Conservation (phyloP, 2,113 vertebrate genomes). For the Ptilonorhynchus violaceus region DNA sequence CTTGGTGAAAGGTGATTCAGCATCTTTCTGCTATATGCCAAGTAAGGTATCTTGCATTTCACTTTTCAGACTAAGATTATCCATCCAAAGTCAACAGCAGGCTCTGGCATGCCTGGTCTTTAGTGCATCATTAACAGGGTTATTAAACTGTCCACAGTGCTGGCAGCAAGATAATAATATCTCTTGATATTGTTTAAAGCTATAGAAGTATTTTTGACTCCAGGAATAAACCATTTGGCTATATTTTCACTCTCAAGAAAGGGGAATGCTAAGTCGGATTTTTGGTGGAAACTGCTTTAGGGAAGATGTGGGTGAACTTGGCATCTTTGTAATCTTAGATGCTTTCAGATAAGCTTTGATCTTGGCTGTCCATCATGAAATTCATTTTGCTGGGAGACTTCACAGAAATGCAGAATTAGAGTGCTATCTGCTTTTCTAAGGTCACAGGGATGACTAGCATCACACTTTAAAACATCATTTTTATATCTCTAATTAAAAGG, state of each 20-base stretch:
- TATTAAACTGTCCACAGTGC: neutral
- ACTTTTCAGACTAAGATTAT: neutral
- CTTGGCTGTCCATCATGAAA: neutral
- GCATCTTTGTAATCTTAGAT: neutral
- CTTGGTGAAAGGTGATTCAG: too few relatives aligned
- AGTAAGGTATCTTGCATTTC: neutral
- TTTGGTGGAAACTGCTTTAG: neutral
- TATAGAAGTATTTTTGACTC: neutral
- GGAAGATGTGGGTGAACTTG: neutral
- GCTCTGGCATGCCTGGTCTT: neutral
- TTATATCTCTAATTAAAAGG: neutral
- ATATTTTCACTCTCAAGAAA: neutral
- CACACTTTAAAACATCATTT: neutral
- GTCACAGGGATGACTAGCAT: neutral
- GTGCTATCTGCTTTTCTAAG: neutral
- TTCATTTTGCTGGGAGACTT: neutral
- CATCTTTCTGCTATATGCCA: neutral
- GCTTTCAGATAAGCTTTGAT: neutral
- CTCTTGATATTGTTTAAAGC: neutral
- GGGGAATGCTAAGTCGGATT: neutral
- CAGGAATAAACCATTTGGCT: neutral
- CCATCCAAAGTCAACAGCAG: neutral
- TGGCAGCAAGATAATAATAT: neutral
- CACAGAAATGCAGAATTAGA: neutral
- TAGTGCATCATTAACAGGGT: neutral